phyloP scores from a whole-genome alignment of 2,113 vertebrate species.

The Lathamus discolor region DNA sequence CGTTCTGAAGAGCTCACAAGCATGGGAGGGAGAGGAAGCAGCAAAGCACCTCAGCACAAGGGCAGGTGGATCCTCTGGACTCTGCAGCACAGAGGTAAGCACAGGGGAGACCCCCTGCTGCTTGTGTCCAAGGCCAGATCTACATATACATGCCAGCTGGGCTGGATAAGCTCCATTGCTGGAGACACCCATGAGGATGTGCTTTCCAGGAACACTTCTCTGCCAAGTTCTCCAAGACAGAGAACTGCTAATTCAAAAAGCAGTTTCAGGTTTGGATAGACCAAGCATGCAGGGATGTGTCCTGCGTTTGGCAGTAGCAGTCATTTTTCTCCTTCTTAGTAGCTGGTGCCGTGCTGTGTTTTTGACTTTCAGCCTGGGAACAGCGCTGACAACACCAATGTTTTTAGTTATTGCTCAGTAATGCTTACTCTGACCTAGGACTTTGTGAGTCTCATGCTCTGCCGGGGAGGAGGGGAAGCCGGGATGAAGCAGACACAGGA shows the following conservation, averaged over 20 bases:
- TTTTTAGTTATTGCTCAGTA: no score
- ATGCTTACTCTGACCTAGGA: no score
- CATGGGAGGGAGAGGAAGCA: neutral
- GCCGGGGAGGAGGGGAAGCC: no score
- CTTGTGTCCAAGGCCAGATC: neutral
- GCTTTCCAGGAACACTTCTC: neutral
- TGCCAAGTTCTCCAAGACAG: neutral
- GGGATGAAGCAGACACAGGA: no score
- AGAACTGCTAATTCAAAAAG: neutral
- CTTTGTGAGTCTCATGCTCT: no score
- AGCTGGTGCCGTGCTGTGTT: no score
- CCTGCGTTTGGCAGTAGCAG: no score
- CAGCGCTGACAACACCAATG: no score
- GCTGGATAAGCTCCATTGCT: neutral
- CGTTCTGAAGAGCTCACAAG: neutral
- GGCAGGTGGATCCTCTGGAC: neutral
- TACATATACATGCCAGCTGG: neutral
- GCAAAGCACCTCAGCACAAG: neutral
- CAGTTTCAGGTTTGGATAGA: neutral
- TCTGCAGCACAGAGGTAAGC: neutral
- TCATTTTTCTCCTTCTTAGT: no score
- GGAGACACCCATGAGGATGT: neutral
- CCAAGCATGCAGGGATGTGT: neutral
- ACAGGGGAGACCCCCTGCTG: accelerated
- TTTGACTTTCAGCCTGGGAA: no score